Percentiles rank a stretch among this genome's conserved stretches.
Evolutionary conservation across 2,113 vertebrate genomes (phyloP).

Genomic region (Grammomys dolichurus): DNA sequence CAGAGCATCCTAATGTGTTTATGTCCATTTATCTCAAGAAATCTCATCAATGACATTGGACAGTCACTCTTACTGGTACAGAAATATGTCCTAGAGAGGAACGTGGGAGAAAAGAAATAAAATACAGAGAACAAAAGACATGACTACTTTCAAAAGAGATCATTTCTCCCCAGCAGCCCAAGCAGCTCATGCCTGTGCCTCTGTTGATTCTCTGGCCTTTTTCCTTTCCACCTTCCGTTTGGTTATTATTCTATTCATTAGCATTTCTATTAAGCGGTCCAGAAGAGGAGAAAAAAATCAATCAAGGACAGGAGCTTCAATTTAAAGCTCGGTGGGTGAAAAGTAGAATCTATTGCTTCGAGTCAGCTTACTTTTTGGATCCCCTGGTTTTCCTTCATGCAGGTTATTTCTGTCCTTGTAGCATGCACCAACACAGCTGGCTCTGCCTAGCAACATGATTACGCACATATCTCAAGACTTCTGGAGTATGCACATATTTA

Average conservation of each 20-base stretch:
- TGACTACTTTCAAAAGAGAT: not conserved
- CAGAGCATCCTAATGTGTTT: not conserved
- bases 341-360: constrained; percentile 62
- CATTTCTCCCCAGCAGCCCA: constrained; percentile 15
- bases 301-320: constrained; percentile 62
- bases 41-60: not conserved
- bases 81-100: not conserved
- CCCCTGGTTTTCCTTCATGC: constrained; percentile 69
- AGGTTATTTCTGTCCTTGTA: constrained; percentile 51
- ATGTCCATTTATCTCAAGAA: not conserved
- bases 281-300: constrained; percentile 74
- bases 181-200: not conserved
- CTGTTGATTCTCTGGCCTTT: constrained; percentile 22
- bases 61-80: not conserved
- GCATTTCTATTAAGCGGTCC: constrained; percentile 70
- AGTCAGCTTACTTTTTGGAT: constrained; percentile 70
- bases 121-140: not conserved
- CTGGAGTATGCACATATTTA: not conserved
- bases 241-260: constrained; percentile 68
- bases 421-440: not conserved
- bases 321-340: constrained; percentile 61
- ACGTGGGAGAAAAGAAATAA: not conserved
- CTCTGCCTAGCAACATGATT: not conserved
- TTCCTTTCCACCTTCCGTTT: constrained; percentile 6
- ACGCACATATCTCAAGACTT: constrained; percentile 9